A percentile compares a stretch with the other conserved stretches of the same genome.
Conservation (phyloP, 2,888 invertebrate genomes). For the Hofmannophila pseudospretella region DNA sequence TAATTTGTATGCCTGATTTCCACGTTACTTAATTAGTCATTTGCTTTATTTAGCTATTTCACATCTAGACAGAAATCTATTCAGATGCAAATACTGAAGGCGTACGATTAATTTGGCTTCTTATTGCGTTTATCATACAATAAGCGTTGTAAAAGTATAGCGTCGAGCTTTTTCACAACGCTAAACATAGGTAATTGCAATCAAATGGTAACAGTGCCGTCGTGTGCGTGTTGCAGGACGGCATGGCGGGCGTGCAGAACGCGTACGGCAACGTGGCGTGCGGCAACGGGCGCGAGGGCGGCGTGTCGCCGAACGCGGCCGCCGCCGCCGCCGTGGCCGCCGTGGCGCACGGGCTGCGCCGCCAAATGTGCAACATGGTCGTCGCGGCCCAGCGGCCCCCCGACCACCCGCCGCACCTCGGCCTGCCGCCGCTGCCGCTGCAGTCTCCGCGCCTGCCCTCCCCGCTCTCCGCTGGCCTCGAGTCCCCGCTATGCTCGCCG, state of each 20-base stretch:
- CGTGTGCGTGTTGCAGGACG: conserved; percentile 77
- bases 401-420: conserved; percentile 71
- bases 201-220: conserved; percentile 13
- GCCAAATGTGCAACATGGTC: conserved; percentile 91
- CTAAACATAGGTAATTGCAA: no score
- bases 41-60: no score
- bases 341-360: conserved; percentile 89
- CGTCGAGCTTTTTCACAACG: no score
- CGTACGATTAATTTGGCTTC: no score
- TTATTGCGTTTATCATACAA: no score
- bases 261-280: conserved; percentile 77
- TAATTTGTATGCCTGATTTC: no score
- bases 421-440: conserved; percentile 55
- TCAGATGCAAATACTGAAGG: no score
- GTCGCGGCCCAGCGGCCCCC: conserved; percentile 78
- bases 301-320: conserved; percentile 80
- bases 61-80: no score
- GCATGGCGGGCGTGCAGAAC: conserved; percentile 64
- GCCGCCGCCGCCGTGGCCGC: conserved; percentile 91
- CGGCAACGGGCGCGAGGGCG: conserved; percentile 75
- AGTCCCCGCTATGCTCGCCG: conserved; percentile 80
- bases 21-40: no score
- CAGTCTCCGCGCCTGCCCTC: conserved; percentile 70
- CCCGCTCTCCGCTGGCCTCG: conserved; percentile 78
- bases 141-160: no score